Conservation (phyloP, 1,140 invertebrate genomes). For the Hyphantria cunea region DNA sequence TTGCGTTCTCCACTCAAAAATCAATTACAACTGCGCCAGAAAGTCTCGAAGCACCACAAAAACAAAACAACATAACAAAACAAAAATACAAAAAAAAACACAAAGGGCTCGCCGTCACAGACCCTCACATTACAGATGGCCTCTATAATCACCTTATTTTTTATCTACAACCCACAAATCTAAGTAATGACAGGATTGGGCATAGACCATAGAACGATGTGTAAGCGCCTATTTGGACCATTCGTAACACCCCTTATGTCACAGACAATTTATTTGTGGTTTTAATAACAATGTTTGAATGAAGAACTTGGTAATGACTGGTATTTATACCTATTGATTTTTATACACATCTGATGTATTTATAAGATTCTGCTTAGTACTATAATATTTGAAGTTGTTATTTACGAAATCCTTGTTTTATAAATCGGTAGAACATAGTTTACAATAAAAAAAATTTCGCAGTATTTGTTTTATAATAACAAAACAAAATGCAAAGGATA, state of each 20-base stretch:
- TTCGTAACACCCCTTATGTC: constrained; percentile 51
- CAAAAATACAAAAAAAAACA: constrained; percentile 47
- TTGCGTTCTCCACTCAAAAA: no score
- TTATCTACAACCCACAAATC: constrained; percentile 43
- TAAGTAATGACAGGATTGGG: constrained; percentile 45
- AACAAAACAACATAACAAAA: constrained; percentile 34
- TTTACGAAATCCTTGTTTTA: no score
- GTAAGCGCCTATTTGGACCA: constrained; percentile 50
- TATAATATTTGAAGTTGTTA: no score
- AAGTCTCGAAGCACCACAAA: constrained; percentile 12
- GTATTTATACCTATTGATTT: no score
- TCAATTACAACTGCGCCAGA: constrained; percentile 4
- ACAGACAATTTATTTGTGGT: constrained; percentile 43
- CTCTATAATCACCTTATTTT: constrained; percentile 69
- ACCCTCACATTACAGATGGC: constrained; percentile 63
- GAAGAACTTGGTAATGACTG: not conserved
- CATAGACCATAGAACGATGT: constrained; percentile 48
- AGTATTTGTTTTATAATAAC: no score
- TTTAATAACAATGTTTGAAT: constrained; percentile 1
- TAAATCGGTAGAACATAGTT: no score
- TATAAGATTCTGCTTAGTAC: no score
- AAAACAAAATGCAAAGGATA: no score
- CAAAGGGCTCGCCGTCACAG: constrained; percentile 45
- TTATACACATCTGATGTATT: no score
- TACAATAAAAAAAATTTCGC: no score